Percentiles rank a stretch among this genome's conserved stretches.
Evolutionary conservation across 1,140 invertebrate species (phyloP).

Genomic region (Drosophila oshimai): DNA sequence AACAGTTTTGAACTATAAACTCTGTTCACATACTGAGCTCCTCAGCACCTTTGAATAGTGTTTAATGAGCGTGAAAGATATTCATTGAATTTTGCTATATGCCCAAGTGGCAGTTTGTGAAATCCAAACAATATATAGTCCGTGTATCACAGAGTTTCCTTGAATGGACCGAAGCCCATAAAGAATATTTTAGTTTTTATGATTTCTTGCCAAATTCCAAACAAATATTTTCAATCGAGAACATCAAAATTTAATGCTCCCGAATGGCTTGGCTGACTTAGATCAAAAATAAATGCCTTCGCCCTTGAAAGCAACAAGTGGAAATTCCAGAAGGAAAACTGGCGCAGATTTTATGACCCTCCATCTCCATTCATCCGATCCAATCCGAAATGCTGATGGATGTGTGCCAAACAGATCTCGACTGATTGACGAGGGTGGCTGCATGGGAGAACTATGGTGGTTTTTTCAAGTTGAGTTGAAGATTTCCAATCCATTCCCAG

Average conservation of each 20-base stretch:
- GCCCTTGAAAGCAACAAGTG: constrained; percentile 30
- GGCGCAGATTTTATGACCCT: constrained; percentile 18
- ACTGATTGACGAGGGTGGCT: constrained; percentile 6
- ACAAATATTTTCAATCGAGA: constrained; percentile 21
- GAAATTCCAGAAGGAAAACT: constrained; percentile 21
- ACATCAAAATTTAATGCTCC: neutral
- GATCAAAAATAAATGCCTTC: constrained; percentile 6
- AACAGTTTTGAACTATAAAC: too few relatives aligned
- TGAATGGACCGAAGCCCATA: neutral
- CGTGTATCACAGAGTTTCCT: too few relatives aligned
- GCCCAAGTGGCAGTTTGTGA: neutral
- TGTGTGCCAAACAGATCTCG: constrained; percentile 29
- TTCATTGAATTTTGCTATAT: neutral
- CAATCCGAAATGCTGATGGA: constrained; percentile 15
- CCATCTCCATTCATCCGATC: neutral
- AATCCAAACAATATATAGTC: neutral
- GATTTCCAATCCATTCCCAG: too few relatives aligned
- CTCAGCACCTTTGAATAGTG: neutral
- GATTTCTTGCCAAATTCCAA: constrained; percentile 25
- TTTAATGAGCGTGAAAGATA: neutral
- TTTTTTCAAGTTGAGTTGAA: neutral
- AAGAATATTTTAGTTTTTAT: constrained; percentile 17
- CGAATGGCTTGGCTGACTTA: neutral
- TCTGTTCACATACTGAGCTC: too few relatives aligned
- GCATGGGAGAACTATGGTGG: neutral